phyloP scores from a whole-genome alignment of 1,140 invertebrate genomes.

The Papilio helenus region DNA sequence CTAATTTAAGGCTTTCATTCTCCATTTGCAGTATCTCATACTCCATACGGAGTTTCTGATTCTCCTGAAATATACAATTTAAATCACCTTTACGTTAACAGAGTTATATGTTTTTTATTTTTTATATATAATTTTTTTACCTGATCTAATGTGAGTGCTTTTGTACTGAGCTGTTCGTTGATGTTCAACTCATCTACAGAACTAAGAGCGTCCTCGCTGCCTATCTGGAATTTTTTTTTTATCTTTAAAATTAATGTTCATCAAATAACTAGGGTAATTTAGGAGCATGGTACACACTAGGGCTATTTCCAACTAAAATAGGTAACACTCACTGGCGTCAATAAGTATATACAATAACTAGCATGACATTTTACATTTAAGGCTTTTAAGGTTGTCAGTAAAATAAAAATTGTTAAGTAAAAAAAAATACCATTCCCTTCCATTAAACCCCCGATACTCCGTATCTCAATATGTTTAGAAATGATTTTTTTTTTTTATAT shows the following conservation, averaged over 20 bases:
- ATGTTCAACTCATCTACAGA: constrained; percentile 81
- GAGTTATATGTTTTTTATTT: neutral
- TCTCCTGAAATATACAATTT: constrained; percentile 62
- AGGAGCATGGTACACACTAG: too few relatives aligned
- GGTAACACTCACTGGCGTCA: too few relatives aligned
- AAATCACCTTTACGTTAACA: neutral
- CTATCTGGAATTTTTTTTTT: constrained; percentile 72
- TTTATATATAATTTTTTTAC: constrained; percentile 47
- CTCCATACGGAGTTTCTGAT: constrained; percentile 79
- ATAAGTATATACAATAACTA: too few relatives aligned
- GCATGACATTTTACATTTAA: too few relatives aligned
- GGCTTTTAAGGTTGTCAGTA: too few relatives aligned
- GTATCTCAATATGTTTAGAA: too few relatives aligned
- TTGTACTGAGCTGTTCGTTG: constrained; percentile 77
- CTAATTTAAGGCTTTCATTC: constrained; percentile 76
- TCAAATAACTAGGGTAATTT: too few relatives aligned
- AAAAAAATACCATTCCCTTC: too few relatives aligned
- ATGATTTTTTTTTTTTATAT: too few relatives aligned
- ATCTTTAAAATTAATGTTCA: neutral
- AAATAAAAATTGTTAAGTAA: too few relatives aligned
- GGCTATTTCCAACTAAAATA: too few relatives aligned
- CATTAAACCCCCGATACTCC: too few relatives aligned
- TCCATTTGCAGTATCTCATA: constrained; percentile 79
- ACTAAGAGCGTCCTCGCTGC: constrained; percentile 84
- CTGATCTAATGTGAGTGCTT: constrained; percentile 76